Conservation (phyloP, 2,888 invertebrate species). For the Ennomos erosarius region DNA sequence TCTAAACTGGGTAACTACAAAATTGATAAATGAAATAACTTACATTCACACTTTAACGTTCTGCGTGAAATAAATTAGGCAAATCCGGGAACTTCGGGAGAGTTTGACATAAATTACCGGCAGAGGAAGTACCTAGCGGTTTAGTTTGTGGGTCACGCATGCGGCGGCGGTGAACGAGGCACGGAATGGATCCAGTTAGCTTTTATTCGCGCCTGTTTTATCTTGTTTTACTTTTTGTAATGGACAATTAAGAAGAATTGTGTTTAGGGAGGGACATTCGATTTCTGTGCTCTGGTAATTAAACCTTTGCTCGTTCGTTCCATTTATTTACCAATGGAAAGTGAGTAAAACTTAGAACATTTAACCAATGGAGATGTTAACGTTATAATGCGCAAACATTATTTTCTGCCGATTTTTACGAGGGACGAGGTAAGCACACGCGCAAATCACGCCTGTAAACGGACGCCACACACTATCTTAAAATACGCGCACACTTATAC, state of each 20-base stretch:
- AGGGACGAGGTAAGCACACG: no score
- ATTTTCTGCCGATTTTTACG: no score
- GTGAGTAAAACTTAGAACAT: no score
- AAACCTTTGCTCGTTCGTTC: no score
- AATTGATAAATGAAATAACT: constrained; percentile 52
- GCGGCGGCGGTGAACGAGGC: constrained; percentile 11
- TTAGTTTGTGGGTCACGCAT: constrained; percentile 38
- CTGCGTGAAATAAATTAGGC: constrained; percentile 49
- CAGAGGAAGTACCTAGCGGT: constrained; percentile 27
- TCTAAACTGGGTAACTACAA: constrained; percentile 20
- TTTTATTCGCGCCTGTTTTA: constrained; percentile 7
- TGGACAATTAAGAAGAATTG: not conserved
- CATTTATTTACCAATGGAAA: no score
- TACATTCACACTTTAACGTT: constrained; percentile 41
- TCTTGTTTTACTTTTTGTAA: constrained; percentile 7
- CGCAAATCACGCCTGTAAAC: no score
- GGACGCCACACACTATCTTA: no score
- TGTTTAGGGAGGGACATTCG: no score
- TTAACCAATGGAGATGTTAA: no score
- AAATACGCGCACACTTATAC: no score
- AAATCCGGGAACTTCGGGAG: constrained; percentile 41
- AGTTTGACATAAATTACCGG: constrained; percentile 49
- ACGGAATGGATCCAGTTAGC: constrained; percentile 20
- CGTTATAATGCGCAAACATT: no score
- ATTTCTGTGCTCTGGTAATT: no score